Evolutionary conservation across 2,888 invertebrate genomes (phyloP), one percentile per base, ranked within the genome.

Genomic region (Meteorus cinctellus): DNA sequence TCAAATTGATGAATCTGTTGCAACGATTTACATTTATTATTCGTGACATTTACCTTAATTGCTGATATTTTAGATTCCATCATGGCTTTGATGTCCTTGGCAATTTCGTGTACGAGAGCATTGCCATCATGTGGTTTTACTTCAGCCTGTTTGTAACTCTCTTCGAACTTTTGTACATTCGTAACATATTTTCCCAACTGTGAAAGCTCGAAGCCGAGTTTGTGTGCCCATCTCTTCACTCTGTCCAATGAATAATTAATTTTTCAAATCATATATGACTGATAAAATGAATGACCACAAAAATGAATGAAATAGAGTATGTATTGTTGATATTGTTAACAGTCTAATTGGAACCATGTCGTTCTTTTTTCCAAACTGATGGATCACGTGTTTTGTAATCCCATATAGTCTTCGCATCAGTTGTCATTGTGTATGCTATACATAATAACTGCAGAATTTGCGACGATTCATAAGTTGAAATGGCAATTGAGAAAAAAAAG

Each of bases 41-140:
- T 69, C 12, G 36, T 51, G 48, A 5, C 63, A 67, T 88, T 89
- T 90, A 95, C 95, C 91, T 94, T 93, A 41, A 97, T 96, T 12
- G 97, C 96, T 82, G 95, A 95, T 79, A 96, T 95, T 91, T 97
- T 97, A 60, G 95, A 92, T 81, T 95, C 95, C 94, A 97, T 95
- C 95, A 97, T 96, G 72, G 93, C 94, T 85, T 95, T 94, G 77
- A 98, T 95, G 84, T 96, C 95, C 81, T 94, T 94, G 12, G 95
- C 94, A 91, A 97, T 96, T 80, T 95, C 95, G 84, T 94, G 94
- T 41, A 96, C 94, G 86, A 97, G 91, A 84, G 93, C 92, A 82
- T 93, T 92, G 5, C 97, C 96, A 88, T 96, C 95, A 86, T 95
- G 92, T 59, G 94, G 91, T 82, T 94, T 93, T 68, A 96, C 93